Evolutionary conservation across 2,888 invertebrate genomes (phyloP).

Genomic region (Eupithecia vulgata): DNA sequence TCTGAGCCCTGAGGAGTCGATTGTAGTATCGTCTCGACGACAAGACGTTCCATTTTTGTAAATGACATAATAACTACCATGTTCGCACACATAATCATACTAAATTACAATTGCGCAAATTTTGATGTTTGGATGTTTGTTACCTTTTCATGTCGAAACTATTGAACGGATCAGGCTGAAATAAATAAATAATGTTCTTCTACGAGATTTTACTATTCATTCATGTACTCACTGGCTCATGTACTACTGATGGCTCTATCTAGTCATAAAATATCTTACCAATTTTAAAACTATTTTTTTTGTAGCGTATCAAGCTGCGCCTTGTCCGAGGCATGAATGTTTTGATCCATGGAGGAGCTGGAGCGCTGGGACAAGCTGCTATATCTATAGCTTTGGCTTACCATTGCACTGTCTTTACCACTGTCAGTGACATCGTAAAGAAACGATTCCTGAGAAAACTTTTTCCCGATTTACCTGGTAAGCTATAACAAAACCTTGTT

Average conservation of each 20-base stretch:
- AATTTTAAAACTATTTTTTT: not conserved
- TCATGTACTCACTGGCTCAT: not conserved
- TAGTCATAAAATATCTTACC: not conserved
- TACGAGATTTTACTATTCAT: not conserved
- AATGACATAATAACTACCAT: not conserved
- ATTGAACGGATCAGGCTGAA: too few relatives aligned
- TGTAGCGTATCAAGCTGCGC: slow-evolving; percentile 47
- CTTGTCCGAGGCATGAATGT: slow-evolving; percentile 44
- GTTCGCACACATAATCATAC: not conserved
- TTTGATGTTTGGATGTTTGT: too few relatives aligned
- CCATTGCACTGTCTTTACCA: slow-evolving; percentile 64
- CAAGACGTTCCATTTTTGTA: not conserved
- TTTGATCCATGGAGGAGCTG: slow-evolving; percentile 53
- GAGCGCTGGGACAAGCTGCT: slow-evolving; percentile 69
- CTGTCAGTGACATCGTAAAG: slow-evolving; percentile 64
- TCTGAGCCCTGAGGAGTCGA: not conserved
- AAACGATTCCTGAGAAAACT: slow-evolving; percentile 63
- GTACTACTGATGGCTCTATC: not conserved
- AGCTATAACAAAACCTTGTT: not conserved
- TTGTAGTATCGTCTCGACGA: not conserved
- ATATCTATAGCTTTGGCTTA: slow-evolving; percentile 61
- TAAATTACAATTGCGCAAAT: too few relatives aligned
- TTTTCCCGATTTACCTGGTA: slow-evolving; percentile 65
- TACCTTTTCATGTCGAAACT: too few relatives aligned
- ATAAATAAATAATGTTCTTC: too few relatives aligned